A percentile compares a stretch with the other conserved stretches of the same genome.
Conservation (phyloP, 1,140 invertebrate genomes). For the Drosophila pachea region DNA sequence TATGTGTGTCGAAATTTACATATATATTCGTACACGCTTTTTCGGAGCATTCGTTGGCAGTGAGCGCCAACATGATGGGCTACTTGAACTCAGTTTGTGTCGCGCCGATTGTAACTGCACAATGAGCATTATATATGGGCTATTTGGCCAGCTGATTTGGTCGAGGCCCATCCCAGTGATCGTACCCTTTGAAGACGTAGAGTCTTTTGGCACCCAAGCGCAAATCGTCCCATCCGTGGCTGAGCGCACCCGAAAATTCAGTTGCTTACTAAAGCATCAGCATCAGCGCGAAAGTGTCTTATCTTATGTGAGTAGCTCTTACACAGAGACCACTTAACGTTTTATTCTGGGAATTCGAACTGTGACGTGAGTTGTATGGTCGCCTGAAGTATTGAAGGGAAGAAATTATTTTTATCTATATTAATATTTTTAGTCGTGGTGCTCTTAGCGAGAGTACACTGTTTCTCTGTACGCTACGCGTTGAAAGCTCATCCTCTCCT, state of each 20-base stretch:
- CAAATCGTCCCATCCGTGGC: slow-evolving; percentile 23
- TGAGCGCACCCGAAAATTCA: slow-evolving; percentile 60
- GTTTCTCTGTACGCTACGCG: too few species aligned
- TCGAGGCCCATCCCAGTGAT: background rate
- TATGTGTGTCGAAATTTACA: background rate
- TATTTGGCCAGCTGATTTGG: slow-evolving; percentile 5
- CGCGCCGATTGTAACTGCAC: background rate
- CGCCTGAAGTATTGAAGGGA: too few species aligned
- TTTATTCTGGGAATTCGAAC: background rate
- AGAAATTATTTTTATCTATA: too few species aligned
- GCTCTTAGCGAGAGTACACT: too few species aligned
- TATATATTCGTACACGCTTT: background rate
- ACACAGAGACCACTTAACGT: too few species aligned
- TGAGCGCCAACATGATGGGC: too few species aligned
- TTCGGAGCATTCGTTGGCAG: background rate
- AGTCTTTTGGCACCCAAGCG: background rate
- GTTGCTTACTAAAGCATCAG: slow-evolving; percentile 43
- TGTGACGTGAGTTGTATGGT: background rate
- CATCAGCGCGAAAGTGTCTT: slow-evolving; percentile 11
- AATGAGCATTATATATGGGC: slow-evolving; percentile 11
- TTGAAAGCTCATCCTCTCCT: too few species aligned
- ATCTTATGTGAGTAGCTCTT: slow-evolving; percentile 30
- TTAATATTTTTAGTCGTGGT: too few species aligned
- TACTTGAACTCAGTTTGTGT: background rate
- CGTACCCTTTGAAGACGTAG: background rate